phyloP scores from a whole-genome alignment of 1,140 invertebrate genomes.

The Antheraea pernyi region DNA sequence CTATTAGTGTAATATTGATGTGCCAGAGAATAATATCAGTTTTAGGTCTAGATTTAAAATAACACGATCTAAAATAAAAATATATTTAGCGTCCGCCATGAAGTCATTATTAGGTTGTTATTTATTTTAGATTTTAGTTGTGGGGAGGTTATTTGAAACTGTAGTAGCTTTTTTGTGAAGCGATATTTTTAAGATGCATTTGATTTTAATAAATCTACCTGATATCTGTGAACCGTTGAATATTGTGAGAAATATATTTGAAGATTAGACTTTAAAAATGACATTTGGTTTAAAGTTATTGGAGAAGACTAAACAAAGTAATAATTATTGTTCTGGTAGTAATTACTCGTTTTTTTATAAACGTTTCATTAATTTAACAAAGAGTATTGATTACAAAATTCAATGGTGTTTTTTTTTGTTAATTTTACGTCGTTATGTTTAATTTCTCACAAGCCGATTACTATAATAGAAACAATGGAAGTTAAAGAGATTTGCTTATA shows the following conservation, averaged over 20 bases:
- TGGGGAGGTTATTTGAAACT: not conserved
- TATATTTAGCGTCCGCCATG: not conserved
- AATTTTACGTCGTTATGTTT: not conserved
- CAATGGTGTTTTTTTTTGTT: not conserved
- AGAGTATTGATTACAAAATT: not conserved
- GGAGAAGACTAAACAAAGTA: too few species aligned
- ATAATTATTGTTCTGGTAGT: too few species aligned
- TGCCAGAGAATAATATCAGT: slow-evolving; percentile 29
- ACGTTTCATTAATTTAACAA: not conserved
- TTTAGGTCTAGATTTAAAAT: slow-evolving; percentile 14
- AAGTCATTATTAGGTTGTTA: slow-evolving; percentile 8
- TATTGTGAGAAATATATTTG: too few species aligned
- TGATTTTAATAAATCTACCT: not conserved
- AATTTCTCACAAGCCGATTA: not conserved
- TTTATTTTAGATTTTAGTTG: slow-evolving; percentile 14
- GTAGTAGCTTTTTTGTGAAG: not conserved
- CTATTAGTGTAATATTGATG: slow-evolving; percentile 25
- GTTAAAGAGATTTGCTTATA: too few species aligned
- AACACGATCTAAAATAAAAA: not conserved
- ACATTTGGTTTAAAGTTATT: too few species aligned
- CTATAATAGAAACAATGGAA: not conserved
- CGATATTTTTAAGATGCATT: not conserved
- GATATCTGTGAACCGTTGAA: too few species aligned
- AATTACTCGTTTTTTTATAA: too few species aligned
- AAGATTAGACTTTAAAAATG: too few species aligned